These are phyloP conservation scores for Acleris emargana DNA, from an alignment of 2,888 invertebrate genomes.

Conservation along the genomic window DNA sequence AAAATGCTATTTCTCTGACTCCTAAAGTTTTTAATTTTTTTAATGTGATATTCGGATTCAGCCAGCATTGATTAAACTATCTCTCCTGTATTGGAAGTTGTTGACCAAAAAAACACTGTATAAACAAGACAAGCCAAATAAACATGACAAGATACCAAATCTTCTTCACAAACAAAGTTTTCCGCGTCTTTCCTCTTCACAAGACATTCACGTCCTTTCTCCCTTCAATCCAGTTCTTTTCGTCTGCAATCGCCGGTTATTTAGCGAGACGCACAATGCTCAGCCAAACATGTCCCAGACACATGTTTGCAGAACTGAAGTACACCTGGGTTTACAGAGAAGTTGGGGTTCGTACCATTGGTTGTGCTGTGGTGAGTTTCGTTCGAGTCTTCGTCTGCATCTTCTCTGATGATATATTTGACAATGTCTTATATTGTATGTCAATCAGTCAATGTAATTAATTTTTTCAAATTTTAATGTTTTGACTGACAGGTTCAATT, in stretches of 20 bases:
- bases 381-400: conserved; percentile 5
- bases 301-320: conserved; percentile 53
- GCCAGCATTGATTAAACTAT: no score
- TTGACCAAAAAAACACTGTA: no score
- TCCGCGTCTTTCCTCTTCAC: conserved; percentile 8
- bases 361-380: conserved; percentile 33
- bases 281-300: conserved; percentile 44
- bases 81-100: no score
- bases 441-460: no score
- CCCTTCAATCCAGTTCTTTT: conserved; percentile 18
- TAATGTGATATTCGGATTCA: no score
- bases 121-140: no score
- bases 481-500: no score
- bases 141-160: background rate
- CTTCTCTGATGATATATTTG: no score
- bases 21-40: no score
- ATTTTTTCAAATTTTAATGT: no score
- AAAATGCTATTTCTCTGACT: no score
- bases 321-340: conserved; percentile 50
- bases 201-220: conserved; percentile 15
- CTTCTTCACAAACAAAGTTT: conserved; percentile 7
- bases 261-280: conserved; percentile 38
- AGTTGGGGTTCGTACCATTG: conserved; percentile 43
- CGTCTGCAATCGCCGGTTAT: conserved; percentile 41
- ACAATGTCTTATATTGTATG: no score